Base-by-base conservation (phyloP, 53 echinoderm and acorn worm species). In the Astropecten irregularis region DNA sequence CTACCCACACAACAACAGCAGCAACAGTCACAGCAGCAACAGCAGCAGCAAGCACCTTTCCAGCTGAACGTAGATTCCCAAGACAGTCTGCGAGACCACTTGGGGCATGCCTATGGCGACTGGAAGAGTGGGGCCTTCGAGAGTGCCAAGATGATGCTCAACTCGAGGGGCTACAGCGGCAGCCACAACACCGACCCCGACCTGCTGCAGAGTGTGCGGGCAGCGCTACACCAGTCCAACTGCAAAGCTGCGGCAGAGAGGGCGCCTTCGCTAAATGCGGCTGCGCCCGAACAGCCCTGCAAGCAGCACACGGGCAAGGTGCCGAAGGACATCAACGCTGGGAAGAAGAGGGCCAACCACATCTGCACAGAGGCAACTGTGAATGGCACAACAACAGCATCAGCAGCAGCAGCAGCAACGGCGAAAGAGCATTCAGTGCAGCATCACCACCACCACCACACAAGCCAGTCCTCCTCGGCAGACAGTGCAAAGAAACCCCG, bases 131-230 rank as follows among this genome's bases (percentile, higher is more conserved):
- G 79, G 6, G 92, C 94, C 40, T 94, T 95, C 47, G 99, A 99
- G 86, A 99, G 82, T 71, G 94, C 94, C 49, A 99, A 99, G 88
- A 99, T 92, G 92, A 88, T 85, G 35, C 92, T 99, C 15, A 84
- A 87, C 82, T 83, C 96, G 37, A 58, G 90, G 33, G 77, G 84
- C 51, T 85, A 76, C 52, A 47, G 74, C 64, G 51, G 47, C 29
- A 87, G 92, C 52, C 88, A 94, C 62, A 94, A 90, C 72, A 86
- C 82, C 37, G 92, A 92, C 18, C 92, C 94, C 9, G 99, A 99
- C 82, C 84, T 96, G 29, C 82, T 96, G 38, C 93, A 93, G 91
- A 96, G 96, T 50, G 95, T 91, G 33, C 83, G 89, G 42, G 95
- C 93, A 11, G 93, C 93, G 0, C 82, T 93, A 15, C 91, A 95